These are phyloP conservation scores for Leptura quadrifasciata DNA, from an alignment of 2,888 invertebrate species.

Conservation along the genomic window DNA sequence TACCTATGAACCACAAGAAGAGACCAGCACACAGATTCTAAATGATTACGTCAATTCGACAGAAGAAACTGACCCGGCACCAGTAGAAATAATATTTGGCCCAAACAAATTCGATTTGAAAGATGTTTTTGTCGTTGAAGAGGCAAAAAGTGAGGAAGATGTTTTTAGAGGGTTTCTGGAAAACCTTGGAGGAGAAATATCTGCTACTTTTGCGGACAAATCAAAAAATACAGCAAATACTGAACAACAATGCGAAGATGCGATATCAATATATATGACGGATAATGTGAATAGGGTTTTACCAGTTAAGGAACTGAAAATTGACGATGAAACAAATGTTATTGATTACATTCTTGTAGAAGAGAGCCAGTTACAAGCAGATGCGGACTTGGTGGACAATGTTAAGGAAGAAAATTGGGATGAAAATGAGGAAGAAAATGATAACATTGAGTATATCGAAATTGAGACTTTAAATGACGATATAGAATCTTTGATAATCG, in stretches of 20 bases:
- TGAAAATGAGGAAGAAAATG: conserved; percentile 33
- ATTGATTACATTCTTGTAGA: conserved; percentile 41
- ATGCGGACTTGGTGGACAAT: background rate
- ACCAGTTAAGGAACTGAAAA: conserved; percentile 43
- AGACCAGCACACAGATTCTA: conserved; percentile 8
- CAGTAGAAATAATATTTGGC: conserved; percentile 62
- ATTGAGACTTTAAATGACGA: conserved; percentile 43
- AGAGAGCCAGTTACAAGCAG: background rate
- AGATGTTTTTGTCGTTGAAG: conserved; percentile 62
- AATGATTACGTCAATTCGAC: conserved; percentile 16
- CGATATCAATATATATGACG: conserved; percentile 28
- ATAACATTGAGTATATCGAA: conserved; percentile 42
- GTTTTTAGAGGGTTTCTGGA: conserved; percentile 60
- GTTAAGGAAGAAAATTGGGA: conserved; percentile 35
- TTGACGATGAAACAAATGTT: conserved; percentile 43
- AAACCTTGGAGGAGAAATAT: conserved; percentile 63
- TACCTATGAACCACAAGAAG: conserved; percentile 9
- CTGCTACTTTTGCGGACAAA: conserved; percentile 57
- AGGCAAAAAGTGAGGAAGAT: conserved; percentile 44
- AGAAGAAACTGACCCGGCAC: conserved; percentile 24
- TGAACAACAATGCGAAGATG: conserved; percentile 8
- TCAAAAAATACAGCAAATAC: conserved; percentile 18
- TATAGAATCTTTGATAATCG: conserved; percentile 37
- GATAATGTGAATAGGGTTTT: conserved; percentile 33
- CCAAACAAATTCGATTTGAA: conserved; percentile 59